A percentile compares a stretch with the other conserved stretches of the same genome.
phyloP scores from a whole-genome alignment of 2,888 invertebrate species.

The Arctia plantaginis region DNA sequence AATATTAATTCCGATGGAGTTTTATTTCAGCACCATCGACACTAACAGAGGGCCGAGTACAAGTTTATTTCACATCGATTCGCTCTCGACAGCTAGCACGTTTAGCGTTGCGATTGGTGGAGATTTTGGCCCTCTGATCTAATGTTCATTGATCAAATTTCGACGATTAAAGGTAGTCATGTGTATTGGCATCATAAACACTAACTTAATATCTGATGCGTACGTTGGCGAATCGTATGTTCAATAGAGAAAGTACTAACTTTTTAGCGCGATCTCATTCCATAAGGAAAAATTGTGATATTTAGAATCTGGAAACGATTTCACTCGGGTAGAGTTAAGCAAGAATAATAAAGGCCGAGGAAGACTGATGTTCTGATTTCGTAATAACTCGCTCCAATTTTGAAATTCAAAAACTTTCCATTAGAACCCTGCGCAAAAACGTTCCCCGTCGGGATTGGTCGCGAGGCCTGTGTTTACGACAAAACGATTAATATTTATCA shows the following conservation, averaged over 20 bases:
- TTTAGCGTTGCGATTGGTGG: too few relatives aligned
- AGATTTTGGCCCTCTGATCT: too few relatives aligned
- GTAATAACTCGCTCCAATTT: constrained; percentile 60
- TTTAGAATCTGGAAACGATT: constrained; percentile 67
- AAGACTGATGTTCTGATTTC: constrained; percentile 60
- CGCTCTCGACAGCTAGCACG: too few relatives aligned
- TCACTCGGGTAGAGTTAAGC: constrained; percentile 60
- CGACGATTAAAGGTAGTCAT: constrained; percentile 21
- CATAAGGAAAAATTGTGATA: constrained; percentile 66
- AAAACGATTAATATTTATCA: constrained; percentile 76
- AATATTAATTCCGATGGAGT: constrained; percentile 33
- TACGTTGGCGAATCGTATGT: constrained; percentile 61
- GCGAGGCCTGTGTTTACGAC: constrained; percentile 60
- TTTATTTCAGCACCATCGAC: constrained; percentile 34
- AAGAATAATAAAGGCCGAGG: constrained; percentile 61
- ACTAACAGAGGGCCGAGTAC: too few relatives aligned
- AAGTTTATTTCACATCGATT: too few relatives aligned
- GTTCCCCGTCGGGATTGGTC: constrained; percentile 54
- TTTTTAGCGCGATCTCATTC: constrained; percentile 69
- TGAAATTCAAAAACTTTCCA: constrained; percentile 68
- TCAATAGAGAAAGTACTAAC: constrained; percentile 68
- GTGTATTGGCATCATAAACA: constrained; percentile 23
- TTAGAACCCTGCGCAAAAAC: constrained; percentile 58
- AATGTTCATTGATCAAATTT: constrained; percentile 31
- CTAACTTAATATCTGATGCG: constrained; percentile 56